Percentiles rank a stretch among this genome's conserved stretches.
These are phyloP conservation scores for Hippoglossus stenolepis DNA, from an alignment of 2,113 vertebrate genomes.

Conservation along the genomic window DNA sequence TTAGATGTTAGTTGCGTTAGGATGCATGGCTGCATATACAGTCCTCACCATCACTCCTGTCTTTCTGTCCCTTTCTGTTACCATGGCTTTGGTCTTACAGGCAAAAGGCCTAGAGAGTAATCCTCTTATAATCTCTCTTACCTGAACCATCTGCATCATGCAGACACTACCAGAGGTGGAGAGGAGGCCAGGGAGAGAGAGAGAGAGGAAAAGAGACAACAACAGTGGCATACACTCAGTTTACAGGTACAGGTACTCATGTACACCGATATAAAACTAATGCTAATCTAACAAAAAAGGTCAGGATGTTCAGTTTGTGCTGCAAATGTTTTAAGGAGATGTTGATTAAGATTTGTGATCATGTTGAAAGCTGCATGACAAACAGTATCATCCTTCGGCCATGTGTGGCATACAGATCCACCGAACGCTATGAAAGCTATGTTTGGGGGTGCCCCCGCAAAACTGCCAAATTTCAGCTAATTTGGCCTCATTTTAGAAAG, in stretches of 20 bases:
- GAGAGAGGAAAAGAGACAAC: neutral
- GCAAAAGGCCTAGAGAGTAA: slow-evolving; percentile 23
- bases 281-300: neutral
- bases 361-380: neutral
- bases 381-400: too few relatives aligned
- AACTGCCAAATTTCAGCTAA: too few relatives aligned
- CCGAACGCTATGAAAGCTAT: too few relatives aligned
- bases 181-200: neutral
- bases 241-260: too few relatives aligned
- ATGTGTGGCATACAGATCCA: too few relatives aligned
- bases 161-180: neutral
- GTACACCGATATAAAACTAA: neutral
- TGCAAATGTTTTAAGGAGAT: neutral
- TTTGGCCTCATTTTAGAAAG: too few relatives aligned
- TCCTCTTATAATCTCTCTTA: slow-evolving; percentile 29
- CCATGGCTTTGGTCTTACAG: slow-evolving; percentile 9
- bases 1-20: neutral
- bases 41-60: neutral
- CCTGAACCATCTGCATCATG: slow-evolving; percentile 15
- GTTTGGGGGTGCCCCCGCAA: too few relatives aligned
- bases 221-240: too few relatives aligned
- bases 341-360: neutral
- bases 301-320: neutral
- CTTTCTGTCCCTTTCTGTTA: neutral
- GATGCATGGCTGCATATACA: neutral